phyloP scores from a whole-genome alignment of 2,888 invertebrate genomes.

The Hydropsyche betteni region DNA sequence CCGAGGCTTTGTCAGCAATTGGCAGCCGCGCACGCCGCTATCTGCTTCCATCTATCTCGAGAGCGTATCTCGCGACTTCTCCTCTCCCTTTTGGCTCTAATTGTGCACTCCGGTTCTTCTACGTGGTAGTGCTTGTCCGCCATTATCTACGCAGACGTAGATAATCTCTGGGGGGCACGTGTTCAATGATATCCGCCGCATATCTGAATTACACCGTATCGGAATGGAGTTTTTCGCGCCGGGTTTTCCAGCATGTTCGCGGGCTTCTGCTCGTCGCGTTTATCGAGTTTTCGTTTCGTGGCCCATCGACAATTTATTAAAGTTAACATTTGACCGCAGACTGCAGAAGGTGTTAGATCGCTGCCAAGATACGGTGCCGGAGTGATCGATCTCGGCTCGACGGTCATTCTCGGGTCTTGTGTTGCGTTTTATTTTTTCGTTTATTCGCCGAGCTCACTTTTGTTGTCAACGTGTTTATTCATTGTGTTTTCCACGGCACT shows the following conservation, averaged over 20 bases:
- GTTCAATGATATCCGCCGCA: slow-evolving; percentile 11
- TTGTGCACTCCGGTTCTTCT: slow-evolving; percentile 11
- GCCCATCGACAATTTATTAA: slow-evolving; percentile 15
- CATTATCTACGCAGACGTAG: background rate
- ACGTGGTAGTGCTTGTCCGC: background rate
- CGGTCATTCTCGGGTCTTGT: slow-evolving; percentile 6
- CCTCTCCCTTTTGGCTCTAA: slow-evolving; percentile 22
- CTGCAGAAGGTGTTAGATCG: slow-evolving; percentile 28
- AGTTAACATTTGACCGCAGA: slow-evolving; percentile 23
- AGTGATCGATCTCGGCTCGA: slow-evolving; percentile 41
- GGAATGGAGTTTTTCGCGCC: too few relatives aligned
- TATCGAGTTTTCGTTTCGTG: background rate
- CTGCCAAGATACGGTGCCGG: slow-evolving; percentile 17
- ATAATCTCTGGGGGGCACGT: slow-evolving; percentile 14
- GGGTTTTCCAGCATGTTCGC: background rate
- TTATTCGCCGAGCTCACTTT: slow-evolving; percentile 24
- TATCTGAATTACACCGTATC: background rate
- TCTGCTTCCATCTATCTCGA: slow-evolving; percentile 18
- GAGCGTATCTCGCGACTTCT: slow-evolving; percentile 13
- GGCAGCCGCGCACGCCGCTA: slow-evolving; percentile 1
- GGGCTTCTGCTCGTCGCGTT: background rate
- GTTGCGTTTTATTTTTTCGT: slow-evolving; percentile 5
- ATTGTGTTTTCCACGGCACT: slow-evolving; percentile 35
- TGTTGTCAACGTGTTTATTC: slow-evolving; percentile 37
- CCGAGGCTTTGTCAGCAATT: slow-evolving; percentile 19